Evolutionary conservation across 2,113 vertebrate species (phyloP).

Genomic region (Caretta caretta): DNA sequence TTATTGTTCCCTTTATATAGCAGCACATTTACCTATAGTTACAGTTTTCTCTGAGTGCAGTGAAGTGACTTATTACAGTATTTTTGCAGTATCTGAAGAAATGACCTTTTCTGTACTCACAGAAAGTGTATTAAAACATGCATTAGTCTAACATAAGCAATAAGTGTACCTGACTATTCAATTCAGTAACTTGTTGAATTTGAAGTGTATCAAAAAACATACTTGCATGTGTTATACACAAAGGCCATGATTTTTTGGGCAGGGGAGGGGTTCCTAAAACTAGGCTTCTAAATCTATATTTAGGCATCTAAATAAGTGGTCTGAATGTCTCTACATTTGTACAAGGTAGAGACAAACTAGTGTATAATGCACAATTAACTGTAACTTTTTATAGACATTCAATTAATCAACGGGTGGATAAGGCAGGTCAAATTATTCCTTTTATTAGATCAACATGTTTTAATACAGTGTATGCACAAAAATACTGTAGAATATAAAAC

Average conservation of each 20-base stretch:
- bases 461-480: background rate
- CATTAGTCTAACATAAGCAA: background rate
- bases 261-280: background rate
- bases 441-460: background rate
- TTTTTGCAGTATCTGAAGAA: background rate
- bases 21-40: background rate
- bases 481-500: background rate
- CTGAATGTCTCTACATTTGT: background rate
- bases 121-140: background rate
- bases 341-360: background rate
- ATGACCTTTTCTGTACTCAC: background rate
- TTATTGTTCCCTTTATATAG: background rate
- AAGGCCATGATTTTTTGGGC: background rate
- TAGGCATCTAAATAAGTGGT: background rate
- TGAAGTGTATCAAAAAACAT: background rate
- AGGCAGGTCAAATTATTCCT: background rate
- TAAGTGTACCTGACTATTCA: background rate
- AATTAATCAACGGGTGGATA: background rate
- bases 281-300: background rate
- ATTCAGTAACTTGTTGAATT: background rate
- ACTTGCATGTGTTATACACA: background rate
- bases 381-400: background rate
- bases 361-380: background rate
- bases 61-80: background rate
- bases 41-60: background rate